These are phyloP conservation scores for Cantharis lateralis DNA, from an alignment of 2,888 invertebrate species.

Conservation along the genomic window DNA sequence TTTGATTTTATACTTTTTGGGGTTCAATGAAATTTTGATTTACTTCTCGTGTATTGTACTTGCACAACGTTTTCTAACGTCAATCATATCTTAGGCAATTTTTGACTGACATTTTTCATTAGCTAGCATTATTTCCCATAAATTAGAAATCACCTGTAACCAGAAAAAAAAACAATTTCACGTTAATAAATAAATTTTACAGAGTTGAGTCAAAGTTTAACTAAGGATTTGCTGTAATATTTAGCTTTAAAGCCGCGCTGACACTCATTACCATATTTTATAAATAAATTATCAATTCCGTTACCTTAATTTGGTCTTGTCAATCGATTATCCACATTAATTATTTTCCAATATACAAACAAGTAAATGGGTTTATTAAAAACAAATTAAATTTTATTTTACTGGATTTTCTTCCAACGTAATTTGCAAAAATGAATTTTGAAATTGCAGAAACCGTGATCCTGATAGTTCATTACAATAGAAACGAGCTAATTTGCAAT, in stretches of 20 bases:
- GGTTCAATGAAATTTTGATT: too few species aligned
- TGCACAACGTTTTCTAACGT: not conserved
- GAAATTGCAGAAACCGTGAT: not conserved
- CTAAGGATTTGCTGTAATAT: not conserved
- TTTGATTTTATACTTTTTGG: not conserved
- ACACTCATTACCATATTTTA: not conserved
- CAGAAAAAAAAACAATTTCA: not conserved
- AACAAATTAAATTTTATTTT: not conserved
- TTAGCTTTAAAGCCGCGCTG: not conserved
- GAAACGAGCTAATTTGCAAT: not conserved
- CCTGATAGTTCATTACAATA: not conserved
- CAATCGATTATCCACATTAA: not conserved
- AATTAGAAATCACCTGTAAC: not conserved
- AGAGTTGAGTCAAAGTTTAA: not conserved
- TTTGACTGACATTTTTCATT: not conserved
- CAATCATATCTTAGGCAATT: not conserved
- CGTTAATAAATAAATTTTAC: not conserved
- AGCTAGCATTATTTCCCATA: not conserved
- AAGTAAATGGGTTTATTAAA: not conserved
- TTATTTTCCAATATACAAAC: not conserved
- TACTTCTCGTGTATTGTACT: too few species aligned
- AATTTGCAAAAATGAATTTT: not conserved
- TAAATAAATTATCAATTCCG: not conserved
- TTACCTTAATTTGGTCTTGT: not conserved
- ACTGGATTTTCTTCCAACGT: not conserved